phyloP scores from a whole-genome alignment of 2,888 invertebrate species.

The Zootermopsis nevadensis region DNA sequence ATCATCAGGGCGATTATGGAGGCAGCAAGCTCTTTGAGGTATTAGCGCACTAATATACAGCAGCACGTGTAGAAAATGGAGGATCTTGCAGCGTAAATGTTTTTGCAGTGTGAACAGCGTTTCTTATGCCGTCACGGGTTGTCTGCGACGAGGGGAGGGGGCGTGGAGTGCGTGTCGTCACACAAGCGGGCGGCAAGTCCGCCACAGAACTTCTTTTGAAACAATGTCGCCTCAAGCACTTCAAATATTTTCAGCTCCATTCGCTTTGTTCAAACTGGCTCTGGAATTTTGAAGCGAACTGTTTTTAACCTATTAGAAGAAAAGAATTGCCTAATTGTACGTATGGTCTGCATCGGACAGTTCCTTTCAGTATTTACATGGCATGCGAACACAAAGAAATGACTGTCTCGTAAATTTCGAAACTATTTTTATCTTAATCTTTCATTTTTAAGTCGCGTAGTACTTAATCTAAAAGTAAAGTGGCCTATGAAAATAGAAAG shows the following conservation, averaged over 20 bases:
- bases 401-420: background rate
- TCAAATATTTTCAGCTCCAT: slow-evolving; percentile 12
- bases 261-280: slow-evolving; percentile 27
- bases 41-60: no score
- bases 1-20: no score
- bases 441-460: background rate
- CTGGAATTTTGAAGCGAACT: slow-evolving; percentile 2
- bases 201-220: background rate
- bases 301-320: background rate
- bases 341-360: slow-evolving; percentile 1
- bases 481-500: no score
- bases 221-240: background rate
- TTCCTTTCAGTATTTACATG: background rate
- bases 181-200: background rate
- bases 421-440: slow-evolving; percentile 19
- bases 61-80: background rate
- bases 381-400: slow-evolving; percentile 20
- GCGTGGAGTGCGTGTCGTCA: background rate
- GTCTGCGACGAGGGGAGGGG: background rate
- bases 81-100: background rate
- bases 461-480: no score
- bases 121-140: no score
- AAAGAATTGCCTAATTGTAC: slow-evolving; percentile 31
- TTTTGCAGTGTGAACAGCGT: no score
- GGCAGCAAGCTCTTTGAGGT: no score